These are phyloP conservation scores for Drosophila sordidula DNA, from an alignment of 2,888 invertebrate species.

Conservation along the genomic window DNA sequence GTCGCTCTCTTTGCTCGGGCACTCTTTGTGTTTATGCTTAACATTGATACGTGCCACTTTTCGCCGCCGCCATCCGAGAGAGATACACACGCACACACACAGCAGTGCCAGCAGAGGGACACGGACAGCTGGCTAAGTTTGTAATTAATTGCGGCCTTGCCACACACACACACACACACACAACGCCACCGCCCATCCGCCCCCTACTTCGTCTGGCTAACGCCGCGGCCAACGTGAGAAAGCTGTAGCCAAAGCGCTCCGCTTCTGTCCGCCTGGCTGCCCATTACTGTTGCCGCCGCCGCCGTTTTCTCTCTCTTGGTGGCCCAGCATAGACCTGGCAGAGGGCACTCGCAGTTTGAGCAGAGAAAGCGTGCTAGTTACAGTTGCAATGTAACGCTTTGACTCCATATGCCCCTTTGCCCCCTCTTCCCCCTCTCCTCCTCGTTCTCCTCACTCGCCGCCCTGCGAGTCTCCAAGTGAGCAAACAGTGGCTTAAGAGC, in stretches of 20 bases:
- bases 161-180: conserved; percentile 39
- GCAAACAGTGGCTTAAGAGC: conserved; percentile 25
- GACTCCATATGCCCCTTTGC: conserved; percentile 5
- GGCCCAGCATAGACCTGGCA: conserved; percentile 22
- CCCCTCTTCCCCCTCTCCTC: too few species aligned
- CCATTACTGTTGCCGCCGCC: conserved; percentile 9
- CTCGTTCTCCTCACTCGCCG: not conserved
- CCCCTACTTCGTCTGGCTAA: conserved; percentile 5
- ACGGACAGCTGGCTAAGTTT: conserved; percentile 73
- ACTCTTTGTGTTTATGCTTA: conserved; percentile 71
- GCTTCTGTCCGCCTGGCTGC: conserved; percentile 37
- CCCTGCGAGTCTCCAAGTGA: conserved; percentile 10
- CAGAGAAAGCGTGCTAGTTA: conserved; percentile 71
- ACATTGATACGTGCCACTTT: conserved; percentile 77
- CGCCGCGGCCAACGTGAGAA: conserved; percentile 42
- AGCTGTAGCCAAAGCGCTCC: conserved; percentile 46
- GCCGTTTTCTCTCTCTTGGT: conserved; percentile 25
- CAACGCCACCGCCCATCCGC: conserved; percentile 9
- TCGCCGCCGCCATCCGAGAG: conserved; percentile 40
- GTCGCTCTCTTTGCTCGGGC: conserved; percentile 38
- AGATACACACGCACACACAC: conserved; percentile 29
- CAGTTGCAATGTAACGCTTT: conserved; percentile 54
- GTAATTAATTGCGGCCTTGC: conserved; percentile 81
- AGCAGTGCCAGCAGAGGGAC: conserved; percentile 45
- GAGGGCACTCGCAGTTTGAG: conserved; percentile 18